Conservation (phyloP, 2,797 vertebrate genomes). For the Danionella dracula region DNA sequence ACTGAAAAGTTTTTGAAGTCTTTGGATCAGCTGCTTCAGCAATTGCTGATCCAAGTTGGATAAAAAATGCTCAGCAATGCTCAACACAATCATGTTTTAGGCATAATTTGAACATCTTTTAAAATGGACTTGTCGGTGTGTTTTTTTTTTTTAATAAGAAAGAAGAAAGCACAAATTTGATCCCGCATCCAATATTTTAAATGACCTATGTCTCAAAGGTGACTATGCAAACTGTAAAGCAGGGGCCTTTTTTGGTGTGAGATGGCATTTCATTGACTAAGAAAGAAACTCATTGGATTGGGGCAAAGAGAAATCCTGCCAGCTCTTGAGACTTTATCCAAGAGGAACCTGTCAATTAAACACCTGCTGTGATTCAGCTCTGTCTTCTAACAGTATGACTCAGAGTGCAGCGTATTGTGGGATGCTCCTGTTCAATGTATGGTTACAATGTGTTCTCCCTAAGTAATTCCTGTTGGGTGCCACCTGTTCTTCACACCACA, state of each 20-base stretch:
- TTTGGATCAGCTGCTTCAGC: no score
- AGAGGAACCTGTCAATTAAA: conserved; percentile 56
- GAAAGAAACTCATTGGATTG: background rate
- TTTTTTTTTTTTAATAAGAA: no score
- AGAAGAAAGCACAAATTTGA: no score
- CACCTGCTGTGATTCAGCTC: conserved; percentile 68
- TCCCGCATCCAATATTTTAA: no score
- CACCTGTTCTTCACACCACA: conserved; percentile 64
- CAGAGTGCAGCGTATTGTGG: conserved; percentile 61
- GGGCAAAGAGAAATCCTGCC: conserved; percentile 8
- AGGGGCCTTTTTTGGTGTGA: background rate
- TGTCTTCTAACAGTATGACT: conserved; percentile 55
- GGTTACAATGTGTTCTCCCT: conserved; percentile 57
- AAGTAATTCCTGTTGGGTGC: conserved; percentile 65
- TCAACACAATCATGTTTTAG: no score
- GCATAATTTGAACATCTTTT: no score
- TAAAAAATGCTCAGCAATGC: no score
- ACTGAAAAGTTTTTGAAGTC: no score
- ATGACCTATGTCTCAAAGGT: no score
- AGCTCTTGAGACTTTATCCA: conserved; percentile 26
- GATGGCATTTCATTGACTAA: background rate
- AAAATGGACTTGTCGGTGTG: no score
- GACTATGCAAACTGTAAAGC: no score
- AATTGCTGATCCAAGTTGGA: no score
- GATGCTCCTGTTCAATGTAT: conserved; percentile 62